phyloP scores from a whole-genome alignment of 2,888 invertebrate genomes.

The Drosophila heteroneura region DNA sequence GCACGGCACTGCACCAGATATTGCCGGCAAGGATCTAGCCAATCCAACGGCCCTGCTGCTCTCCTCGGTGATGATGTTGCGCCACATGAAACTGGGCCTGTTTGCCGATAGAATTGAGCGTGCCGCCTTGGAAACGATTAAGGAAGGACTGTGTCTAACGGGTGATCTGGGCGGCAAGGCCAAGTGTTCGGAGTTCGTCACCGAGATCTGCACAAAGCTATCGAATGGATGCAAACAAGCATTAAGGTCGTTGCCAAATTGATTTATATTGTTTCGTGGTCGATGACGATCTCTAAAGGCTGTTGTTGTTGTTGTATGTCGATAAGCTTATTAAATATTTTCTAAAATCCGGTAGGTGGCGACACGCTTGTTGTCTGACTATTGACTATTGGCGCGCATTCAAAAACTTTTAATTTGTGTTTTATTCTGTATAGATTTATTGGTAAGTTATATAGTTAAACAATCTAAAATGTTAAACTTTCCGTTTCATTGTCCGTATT shows the following conservation, averaged over 20 bases:
- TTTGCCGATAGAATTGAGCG: conserved; percentile 93
- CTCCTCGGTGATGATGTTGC: conserved; percentile 99
- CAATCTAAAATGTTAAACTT: conserved; percentile 75
- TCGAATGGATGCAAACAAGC: background rate
- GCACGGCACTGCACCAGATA: conserved; percentile 98
- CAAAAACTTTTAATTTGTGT: background rate
- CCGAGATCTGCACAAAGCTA: conserved; percentile 91
- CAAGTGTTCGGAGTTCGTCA: conserved; percentile 98
- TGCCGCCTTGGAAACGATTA: conserved; percentile 94
- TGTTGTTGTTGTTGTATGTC: background rate
- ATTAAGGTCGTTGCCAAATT: background rate
- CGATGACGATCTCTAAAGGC: background rate
- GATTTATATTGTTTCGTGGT: background rate
- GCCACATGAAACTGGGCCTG: conserved; percentile 93
- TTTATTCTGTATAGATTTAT: conserved; percentile 61
- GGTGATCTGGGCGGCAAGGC: conserved; percentile 98
- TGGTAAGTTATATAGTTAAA: conserved; percentile 69
- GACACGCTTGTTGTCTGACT: background rate
- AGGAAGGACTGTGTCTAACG: conserved; percentile 93
- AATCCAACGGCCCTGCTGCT: conserved; percentile 99
- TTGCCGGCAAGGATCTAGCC: conserved; percentile 98
- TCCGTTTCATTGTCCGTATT: conserved; percentile 82
- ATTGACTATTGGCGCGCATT: background rate
- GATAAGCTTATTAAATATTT: background rate
- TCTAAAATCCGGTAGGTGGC: background rate